Evolutionary conservation across 2,888 invertebrate genomes (phyloP), one percentile per base, ranked within the genome.

Genomic region (Ennomos erosarius): DNA sequence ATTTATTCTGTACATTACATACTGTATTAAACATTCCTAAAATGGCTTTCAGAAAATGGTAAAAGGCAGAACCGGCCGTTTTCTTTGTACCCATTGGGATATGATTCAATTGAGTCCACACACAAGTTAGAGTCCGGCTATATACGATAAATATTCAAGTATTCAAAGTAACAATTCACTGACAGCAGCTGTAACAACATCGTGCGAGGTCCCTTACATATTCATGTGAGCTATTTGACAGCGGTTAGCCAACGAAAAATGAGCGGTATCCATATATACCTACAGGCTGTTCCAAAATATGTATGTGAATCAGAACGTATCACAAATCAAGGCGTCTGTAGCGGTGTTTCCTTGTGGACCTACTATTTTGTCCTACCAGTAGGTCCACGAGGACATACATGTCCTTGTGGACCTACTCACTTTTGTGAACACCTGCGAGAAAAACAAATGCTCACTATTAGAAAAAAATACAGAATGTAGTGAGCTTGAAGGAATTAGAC

Each of bases 201-300:
- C 46, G 59, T 26, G 45, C 39, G 50, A 55, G 51, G 42, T 36
- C 55, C 52, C 58, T 62, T 65, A 62, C 47, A 52, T 60, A 57
- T 60, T 37, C 53, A 57, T 45, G 56, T 52, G 56, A 54, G 46
- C 39, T 40, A 55, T 59, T 58, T 62, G 61, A 63, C 64, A 65
- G 58, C 62, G 59, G 59, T 59, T 64, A 51, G 64, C 59, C 33
- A 66, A 59, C 53, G 48, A 48, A 10, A 40, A 38, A 4, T n/a
- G 1, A 38, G 4, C 48, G 33, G 33, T 26, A 26, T 5, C 4
- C 6, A 4, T 26, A 26, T 5, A 4, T 6, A 6, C 6, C 26
- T 26, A 26, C 5, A 26, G 26, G 4, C 6, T 26, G 26, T 6
- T 26, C 6, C 26, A 26, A 26, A 26, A 26, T 26, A 26, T 26